Conservation (phyloP, 1,140 invertebrate genomes). For the Drosophila eugracilis region DNA sequence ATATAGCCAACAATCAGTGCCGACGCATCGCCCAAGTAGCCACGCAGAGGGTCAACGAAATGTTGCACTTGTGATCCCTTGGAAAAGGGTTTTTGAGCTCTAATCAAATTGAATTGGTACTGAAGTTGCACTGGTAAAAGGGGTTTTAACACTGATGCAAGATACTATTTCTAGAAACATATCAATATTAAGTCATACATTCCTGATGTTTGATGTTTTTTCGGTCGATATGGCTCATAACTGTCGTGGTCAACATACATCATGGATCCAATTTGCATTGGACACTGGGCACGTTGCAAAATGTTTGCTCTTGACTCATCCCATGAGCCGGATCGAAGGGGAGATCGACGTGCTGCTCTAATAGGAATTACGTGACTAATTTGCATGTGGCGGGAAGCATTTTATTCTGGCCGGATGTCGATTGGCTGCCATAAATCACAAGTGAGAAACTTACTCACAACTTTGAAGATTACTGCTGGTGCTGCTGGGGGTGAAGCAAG, state of each 20-base stretch:
- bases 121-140: not conserved
- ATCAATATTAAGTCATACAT: not conserved
- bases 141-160: too few species aligned
- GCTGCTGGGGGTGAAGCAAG: not conserved
- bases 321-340: conserved; percentile 10
- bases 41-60: conserved; percentile 26
- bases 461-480: conserved; percentile 9
- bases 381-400: conserved; percentile 31
- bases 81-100: conserved; percentile 10
- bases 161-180: too few species aligned
- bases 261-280: conserved; percentile 27
- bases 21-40: conserved; percentile 50
- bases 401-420: conserved; percentile 57
- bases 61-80: conserved; percentile 42
- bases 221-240: not conserved
- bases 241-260: conserved; percentile 1
- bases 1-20: conserved; percentile 79
- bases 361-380: conserved; percentile 79
- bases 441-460: conserved; percentile 20
- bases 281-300: conserved; percentile 44
- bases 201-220: not conserved
- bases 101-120: not conserved
- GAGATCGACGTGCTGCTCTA: conserved; percentile 56
- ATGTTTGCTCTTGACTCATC: conserved; percentile 60
- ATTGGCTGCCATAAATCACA: conserved; percentile 53